Evolutionary conservation across 2,888 invertebrate species (phyloP).

Genomic region (Clunio marinus): DNA sequence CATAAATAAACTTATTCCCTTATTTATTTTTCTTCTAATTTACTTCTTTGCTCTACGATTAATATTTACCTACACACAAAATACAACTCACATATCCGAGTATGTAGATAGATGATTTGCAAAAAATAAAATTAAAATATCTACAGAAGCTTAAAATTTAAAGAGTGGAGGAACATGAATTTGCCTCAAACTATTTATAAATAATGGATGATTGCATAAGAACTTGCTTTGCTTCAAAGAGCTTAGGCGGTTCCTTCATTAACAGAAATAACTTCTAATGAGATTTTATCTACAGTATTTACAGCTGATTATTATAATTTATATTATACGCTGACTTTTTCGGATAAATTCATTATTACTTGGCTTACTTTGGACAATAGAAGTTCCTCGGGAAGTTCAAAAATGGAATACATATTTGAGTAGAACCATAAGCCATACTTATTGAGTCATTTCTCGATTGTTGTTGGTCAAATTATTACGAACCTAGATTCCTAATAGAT

Average conservation of each 20-base stretch:
- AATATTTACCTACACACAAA: not conserved
- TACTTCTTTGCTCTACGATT: not conserved
- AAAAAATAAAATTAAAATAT: constrained; percentile 1
- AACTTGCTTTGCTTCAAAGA: not conserved
- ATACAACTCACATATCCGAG: not conserved
- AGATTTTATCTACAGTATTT: not conserved
- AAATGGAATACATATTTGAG: too few species aligned
- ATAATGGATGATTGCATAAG: not conserved
- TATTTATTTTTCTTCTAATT: not conserved
- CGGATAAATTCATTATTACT: not conserved
- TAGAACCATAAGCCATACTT: too few species aligned
- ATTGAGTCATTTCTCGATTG: too few species aligned
- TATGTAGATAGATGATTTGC: not conserved
- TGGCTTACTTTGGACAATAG: not conserved
- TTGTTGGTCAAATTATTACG: too few species aligned
- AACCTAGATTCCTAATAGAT: too few species aligned
- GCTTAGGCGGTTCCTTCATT: not conserved
- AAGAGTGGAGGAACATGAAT: constrained; percentile 18
- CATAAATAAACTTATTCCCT: not conserved
- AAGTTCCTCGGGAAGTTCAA: too few species aligned
- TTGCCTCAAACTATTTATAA: constrained; percentile 9
- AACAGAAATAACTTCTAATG: not conserved
- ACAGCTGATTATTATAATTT: not conserved
- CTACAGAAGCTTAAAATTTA: constrained; percentile 4
- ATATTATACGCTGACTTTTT: constrained; percentile 5